phyloP scores from a whole-genome alignment of 2,888 invertebrate genomes.

The Camptogramma bilineatum region DNA sequence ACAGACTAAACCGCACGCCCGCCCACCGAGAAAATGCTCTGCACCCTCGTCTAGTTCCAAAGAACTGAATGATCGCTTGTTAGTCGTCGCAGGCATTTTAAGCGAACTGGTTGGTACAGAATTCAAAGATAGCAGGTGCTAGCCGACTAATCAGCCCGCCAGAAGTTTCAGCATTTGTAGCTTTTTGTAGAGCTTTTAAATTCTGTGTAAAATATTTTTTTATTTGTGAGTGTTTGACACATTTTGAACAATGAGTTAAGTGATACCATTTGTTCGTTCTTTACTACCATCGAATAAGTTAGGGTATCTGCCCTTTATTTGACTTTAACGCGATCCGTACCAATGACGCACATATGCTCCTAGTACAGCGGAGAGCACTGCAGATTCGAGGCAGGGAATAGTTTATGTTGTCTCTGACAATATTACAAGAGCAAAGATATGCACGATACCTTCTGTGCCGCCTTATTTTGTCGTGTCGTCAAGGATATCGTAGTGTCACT shows the following conservation, averaged over 20 bases:
- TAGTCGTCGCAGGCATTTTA: constrained; percentile 26
- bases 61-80: constrained; percentile 29
- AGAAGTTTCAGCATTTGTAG: constrained; percentile 1
- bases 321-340: no score
- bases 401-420: neutral
- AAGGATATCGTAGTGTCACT: neutral
- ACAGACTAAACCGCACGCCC: constrained; percentile 34
- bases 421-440: neutral
- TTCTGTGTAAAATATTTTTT: constrained; percentile 11
- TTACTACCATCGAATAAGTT: neutral
- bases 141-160: neutral
- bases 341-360: no score
- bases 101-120: constrained; percentile 20
- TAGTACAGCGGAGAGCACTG: no score
- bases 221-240: constrained; percentile 6
- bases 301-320: neutral
- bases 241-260: neutral
- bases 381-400: no score
- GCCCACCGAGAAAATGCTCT: constrained; percentile 34
- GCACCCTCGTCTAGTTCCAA: constrained; percentile 24
- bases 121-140: constrained; percentile 9
- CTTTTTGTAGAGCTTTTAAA: constrained; percentile 22
- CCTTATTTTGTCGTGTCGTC: neutral
- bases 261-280: neutral
- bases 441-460: neutral